phyloP scores from a whole-genome alignment of 2,797 vertebrate species.

The Sebastiscus tertius region DNA sequence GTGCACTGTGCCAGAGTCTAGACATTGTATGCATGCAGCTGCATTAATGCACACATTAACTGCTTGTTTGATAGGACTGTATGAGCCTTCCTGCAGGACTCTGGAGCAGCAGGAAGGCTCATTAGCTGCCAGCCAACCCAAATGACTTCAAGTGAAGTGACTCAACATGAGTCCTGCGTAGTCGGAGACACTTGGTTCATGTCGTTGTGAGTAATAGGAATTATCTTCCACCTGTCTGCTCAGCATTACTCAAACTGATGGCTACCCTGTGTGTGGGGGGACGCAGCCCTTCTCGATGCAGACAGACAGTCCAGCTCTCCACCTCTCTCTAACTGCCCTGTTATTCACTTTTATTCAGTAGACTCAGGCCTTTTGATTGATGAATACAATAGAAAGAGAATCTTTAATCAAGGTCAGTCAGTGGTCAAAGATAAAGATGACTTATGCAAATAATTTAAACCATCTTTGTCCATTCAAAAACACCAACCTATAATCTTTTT shows the following conservation, averaged over 20 bases:
- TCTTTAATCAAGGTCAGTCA: background rate
- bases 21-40: background rate
- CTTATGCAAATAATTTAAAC: background rate
- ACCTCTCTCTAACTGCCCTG: background rate
- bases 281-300: background rate
- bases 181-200: conserved; percentile 38
- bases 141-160: conserved; percentile 47
- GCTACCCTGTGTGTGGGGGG: conserved; percentile 17
- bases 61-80: conserved; percentile 5
- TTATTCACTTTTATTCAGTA: background rate
- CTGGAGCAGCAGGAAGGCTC: conserved; percentile 41
- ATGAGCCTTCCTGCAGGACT: conserved; percentile 15
- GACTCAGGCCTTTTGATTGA: background rate
- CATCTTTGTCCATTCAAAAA: background rate
- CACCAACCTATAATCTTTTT: background rate
- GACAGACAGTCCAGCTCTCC: background rate
- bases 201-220: conserved; percentile 40
- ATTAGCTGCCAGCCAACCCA: conserved; percentile 56
- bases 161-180: conserved; percentile 38
- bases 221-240: conserved; percentile 61
- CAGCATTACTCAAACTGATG: conserved; percentile 44
- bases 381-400: background rate
- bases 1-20: background rate
- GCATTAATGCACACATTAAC: background rate
- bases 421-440: background rate